Percentiles rank a stretch among this genome's conserved stretches.
phyloP scores from a whole-genome alignment of 2,888 invertebrate species.

The Coecobrya sp. region DNA sequence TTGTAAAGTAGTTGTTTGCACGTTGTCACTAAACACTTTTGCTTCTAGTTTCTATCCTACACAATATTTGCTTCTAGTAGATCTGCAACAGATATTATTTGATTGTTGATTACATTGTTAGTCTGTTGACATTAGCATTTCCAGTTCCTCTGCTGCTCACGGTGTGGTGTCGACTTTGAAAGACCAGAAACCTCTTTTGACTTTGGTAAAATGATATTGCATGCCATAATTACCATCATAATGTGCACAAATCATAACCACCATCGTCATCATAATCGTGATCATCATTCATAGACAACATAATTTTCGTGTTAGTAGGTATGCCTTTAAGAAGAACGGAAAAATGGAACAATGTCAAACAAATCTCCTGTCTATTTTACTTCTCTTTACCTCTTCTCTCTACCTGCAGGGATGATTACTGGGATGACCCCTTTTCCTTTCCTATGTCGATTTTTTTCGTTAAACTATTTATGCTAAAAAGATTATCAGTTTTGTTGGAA shows the following conservation, averaged over 20 bases:
- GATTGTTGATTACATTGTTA: no score
- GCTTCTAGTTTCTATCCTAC: no score
- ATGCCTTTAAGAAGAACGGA: background rate
- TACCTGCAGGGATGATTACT: background rate
- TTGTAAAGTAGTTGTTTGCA: no score
- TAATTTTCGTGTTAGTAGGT: background rate
- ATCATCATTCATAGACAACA: no score
- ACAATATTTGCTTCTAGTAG: no score
- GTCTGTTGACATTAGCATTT: no score
- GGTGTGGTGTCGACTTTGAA: background rate
- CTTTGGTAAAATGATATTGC: background rate
- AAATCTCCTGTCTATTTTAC: background rate
- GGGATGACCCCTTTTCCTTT: conserved; percentile 15
- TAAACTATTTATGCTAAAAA: conserved; percentile 12
- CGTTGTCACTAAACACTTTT: no score
- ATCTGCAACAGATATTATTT: no score
- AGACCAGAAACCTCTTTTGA: no score
- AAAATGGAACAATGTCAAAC: conserved; percentile 39
- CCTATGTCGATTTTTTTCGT: conserved; percentile 28
- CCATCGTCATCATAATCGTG: no score
- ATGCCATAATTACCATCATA: background rate
- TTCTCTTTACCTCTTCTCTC: background rate
- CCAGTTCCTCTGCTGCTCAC: background rate
- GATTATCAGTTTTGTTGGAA: background rate
- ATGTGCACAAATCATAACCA: background rate